Conservation (phyloP, 1,140 invertebrate genomes). For the Oreohelix idahoensis region DNA sequence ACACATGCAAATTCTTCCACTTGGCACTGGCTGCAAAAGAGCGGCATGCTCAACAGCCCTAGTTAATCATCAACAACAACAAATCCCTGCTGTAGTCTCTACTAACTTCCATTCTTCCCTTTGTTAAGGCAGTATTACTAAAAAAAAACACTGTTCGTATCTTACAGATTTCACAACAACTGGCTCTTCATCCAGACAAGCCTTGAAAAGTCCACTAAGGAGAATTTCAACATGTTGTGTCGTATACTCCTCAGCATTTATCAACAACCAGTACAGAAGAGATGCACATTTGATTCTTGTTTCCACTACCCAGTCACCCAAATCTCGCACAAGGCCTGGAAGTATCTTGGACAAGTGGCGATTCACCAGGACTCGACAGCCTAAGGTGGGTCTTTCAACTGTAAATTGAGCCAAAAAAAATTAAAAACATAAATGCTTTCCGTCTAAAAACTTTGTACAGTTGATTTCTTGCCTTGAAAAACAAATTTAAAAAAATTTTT, state of each 20-base stretch:
- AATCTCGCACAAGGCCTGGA: conserved; percentile 79
- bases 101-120: too few relatives aligned
- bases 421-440: too few relatives aligned
- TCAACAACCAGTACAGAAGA: conserved; percentile 79
- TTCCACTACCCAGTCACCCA: conserved; percentile 82
- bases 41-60: too few relatives aligned
- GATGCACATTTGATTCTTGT: conserved; percentile 81
- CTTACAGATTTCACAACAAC: conserved; percentile 79
- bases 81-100: too few relatives aligned
- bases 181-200: conserved; percentile 77
- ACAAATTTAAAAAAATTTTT: neutral
- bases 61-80: too few relatives aligned
- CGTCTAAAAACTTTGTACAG: too few relatives aligned
- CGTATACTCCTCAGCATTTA: conserved; percentile 81
- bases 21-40: too few relatives aligned
- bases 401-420: conserved; percentile 41
- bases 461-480: conserved; percentile 14
- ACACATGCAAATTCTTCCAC: too few relatives aligned
- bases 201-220: conserved; percentile 74
- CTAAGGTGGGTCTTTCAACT: conserved; percentile 82
- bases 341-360: conserved; percentile 81
- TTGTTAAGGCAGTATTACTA: too few relatives aligned
- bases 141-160: too few relatives aligned
- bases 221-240: conserved; percentile 80
- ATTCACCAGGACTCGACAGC: conserved; percentile 82